A percentile compares a stretch with the other conserved stretches of the same genome.
Evolutionary conservation across 2,888 invertebrate species (phyloP).

Genomic region (Macrosoma leucophasiata): DNA sequence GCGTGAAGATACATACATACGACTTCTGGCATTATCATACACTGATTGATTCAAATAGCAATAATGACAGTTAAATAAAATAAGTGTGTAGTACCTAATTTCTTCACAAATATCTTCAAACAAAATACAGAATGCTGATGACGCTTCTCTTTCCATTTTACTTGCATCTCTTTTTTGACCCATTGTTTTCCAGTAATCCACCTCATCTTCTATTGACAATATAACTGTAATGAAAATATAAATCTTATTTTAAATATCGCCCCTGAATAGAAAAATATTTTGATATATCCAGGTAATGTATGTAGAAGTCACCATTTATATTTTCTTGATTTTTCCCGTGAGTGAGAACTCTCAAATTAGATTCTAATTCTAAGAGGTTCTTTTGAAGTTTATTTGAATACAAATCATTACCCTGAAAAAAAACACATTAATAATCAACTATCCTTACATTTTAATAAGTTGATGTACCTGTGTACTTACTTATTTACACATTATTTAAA

Average conservation of each 20-base stretch:
- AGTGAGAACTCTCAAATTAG: slow-evolving; percentile 55
- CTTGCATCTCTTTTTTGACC: slow-evolving; percentile 63
- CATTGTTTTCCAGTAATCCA: slow-evolving; percentile 80
- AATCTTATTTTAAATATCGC: background rate
- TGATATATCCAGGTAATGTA: too few species aligned
- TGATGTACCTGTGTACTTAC: too few species aligned
- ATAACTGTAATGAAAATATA: slow-evolving; percentile 69
- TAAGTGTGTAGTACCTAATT: slow-evolving; percentile 59
- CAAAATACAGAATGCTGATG: slow-evolving; percentile 74
- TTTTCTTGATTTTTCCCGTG: slow-evolving; percentile 52
- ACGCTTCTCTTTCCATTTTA: slow-evolving; percentile 74
- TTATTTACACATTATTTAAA: background rate
- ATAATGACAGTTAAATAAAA: background rate
- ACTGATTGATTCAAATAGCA: too few species aligned
- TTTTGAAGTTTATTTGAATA: slow-evolving; percentile 61
- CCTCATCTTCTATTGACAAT: slow-evolving; percentile 80
- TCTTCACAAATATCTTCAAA: slow-evolving; percentile 79
- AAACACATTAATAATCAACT: slow-evolving; percentile 5
- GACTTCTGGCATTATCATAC: too few species aligned
- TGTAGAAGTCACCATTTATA: slow-evolving; percentile 45
- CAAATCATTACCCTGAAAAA: slow-evolving; percentile 54
- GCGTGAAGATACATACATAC: too few species aligned
- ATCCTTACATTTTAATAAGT: too few species aligned
- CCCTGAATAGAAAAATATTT: slow-evolving; percentile 1
- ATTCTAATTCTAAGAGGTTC: slow-evolving; percentile 56